Conservation (phyloP, 2,113 vertebrate species). For the Azemiops feae region DNA sequence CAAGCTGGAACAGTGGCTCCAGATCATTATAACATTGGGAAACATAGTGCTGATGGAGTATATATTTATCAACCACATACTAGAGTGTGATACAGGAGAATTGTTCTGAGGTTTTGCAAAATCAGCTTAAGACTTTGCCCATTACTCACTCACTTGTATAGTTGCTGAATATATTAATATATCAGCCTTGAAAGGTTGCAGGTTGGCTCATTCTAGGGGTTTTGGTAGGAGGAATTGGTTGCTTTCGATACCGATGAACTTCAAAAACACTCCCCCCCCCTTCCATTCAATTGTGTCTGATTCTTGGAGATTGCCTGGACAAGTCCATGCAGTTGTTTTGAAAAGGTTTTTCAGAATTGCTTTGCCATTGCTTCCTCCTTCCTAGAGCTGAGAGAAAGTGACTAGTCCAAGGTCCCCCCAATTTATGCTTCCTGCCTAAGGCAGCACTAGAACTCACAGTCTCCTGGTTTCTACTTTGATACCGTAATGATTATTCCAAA, state of each 20-base stretch:
- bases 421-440: background rate
- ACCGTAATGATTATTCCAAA: background rate
- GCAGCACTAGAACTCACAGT: background rate
- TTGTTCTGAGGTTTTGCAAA: background rate
- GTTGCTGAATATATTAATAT: background rate
- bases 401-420: background rate
- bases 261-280: background rate
- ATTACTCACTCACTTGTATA: background rate
- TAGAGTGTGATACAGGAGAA: background rate
- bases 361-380: background rate
- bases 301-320: background rate
- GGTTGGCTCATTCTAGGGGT: background rate
- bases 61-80: background rate
- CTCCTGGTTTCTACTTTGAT: background rate
- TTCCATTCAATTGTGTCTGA: background rate
- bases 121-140: background rate
- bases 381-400: background rate
- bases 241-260: background rate
- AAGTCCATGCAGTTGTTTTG: background rate
- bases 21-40: background rate
- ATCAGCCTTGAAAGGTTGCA: background rate
- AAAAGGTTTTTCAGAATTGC: background rate
- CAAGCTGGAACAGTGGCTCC: background rate
- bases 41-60: background rate
- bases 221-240: background rate